Conservation (phyloP, 2,888 invertebrate genomes). For the Nephrotoma appendiculata region DNA sequence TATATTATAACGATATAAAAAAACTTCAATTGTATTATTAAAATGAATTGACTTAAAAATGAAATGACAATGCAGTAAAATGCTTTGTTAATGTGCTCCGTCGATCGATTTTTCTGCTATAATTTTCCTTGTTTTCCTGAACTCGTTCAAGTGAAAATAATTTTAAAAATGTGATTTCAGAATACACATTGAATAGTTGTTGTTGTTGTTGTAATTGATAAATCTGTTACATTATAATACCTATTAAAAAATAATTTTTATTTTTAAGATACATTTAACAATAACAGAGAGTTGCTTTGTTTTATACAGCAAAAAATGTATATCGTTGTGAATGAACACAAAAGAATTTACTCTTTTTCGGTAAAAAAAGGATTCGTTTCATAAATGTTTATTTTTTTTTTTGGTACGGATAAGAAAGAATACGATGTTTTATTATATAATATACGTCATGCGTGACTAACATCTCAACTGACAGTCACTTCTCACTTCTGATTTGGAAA, state of each 20-base stretch:
- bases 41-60: not conserved
- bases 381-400: not conserved
- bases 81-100: not conserved
- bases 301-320: not conserved
- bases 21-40: not conserved
- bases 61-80: not conserved
- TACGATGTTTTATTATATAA: not conserved
- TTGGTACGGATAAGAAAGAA: not conserved
- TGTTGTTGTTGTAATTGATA: not conserved
- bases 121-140: not conserved
- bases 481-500: not conserved
- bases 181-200: not conserved
- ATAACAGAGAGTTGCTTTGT: not conserved
- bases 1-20: not conserved
- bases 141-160: not conserved
- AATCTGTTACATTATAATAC: not conserved
- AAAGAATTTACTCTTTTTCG: not conserved
- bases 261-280: not conserved
- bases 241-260: not conserved
- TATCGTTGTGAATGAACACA: not conserved
- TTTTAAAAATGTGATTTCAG: not conserved
- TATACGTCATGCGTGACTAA: not conserved
- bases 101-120: not conserved
- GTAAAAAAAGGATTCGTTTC: not conserved
- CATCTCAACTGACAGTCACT: not conserved